These are phyloP conservation scores for Chelon auratus DNA, from an alignment of 2,797 vertebrate genomes.

Conservation along the genomic window DNA sequence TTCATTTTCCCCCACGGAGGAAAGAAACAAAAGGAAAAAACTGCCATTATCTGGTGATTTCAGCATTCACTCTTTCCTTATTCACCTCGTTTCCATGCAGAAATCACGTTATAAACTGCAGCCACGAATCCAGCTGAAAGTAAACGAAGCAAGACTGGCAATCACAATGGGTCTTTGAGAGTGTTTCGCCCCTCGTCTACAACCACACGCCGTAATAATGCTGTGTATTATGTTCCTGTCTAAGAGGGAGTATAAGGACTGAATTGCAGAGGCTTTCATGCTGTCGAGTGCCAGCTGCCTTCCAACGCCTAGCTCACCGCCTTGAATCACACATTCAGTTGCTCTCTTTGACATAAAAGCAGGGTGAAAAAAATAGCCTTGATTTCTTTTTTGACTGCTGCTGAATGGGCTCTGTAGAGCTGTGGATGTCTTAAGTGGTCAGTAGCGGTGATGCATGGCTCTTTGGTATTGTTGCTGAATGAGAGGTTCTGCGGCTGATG, in stretches of 20 bases:
- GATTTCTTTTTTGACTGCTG: conserved; percentile 80
- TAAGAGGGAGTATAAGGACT: conserved; percentile 70
- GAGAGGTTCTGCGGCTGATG: conserved; percentile 79
- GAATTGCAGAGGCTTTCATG: conserved; percentile 79
- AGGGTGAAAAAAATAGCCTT: conserved; percentile 78
- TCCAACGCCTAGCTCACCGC: conserved; percentile 72
- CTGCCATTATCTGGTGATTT: conserved; percentile 63
- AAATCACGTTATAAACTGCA: conserved; percentile 62
- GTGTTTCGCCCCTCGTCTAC: conserved; percentile 76
- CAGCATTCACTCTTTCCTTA: conserved; percentile 54
- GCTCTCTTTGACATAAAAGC: conserved; percentile 82
- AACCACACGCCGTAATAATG: conserved; percentile 76
- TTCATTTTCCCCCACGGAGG: conserved; percentile 46
- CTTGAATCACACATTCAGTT: conserved; percentile 76
- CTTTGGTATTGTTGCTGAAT: conserved; percentile 77
- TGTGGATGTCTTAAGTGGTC: conserved; percentile 82
- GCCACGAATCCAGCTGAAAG: conserved; percentile 70
- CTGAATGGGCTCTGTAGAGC: conserved; percentile 76
- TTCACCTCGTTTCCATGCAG: conserved; percentile 63
- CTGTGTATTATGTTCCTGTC: conserved; percentile 73
- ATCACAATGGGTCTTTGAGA: conserved; percentile 78
- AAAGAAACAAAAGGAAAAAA: conserved; percentile 40
- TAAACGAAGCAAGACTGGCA: conserved; percentile 65
- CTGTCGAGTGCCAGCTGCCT: conserved; percentile 82
- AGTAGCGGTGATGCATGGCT: conserved; percentile 70